Evolutionary conservation across 2,113 vertebrate species (phyloP), one percentile per base, ranked within the genome.

Genomic region (Ailuropoda melanoleuca): DNA sequence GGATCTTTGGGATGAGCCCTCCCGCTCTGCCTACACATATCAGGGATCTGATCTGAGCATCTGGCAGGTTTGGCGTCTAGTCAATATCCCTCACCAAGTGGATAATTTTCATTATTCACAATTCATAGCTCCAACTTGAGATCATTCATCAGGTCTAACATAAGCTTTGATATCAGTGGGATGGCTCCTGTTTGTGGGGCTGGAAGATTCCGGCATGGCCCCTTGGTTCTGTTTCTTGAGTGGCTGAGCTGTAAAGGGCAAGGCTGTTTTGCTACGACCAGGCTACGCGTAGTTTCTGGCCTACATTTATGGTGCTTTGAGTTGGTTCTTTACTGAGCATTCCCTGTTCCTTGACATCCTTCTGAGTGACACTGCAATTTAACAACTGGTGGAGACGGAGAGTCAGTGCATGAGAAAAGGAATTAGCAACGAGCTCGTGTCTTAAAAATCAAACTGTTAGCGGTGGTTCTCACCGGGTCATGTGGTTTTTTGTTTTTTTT

Each of bases 91-190:
- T 60, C 88, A 46, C 46, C 18, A 10, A 95, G 62, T 0, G 1
- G 83, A 1, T 0, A 4, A 87, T 96, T 97, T 95, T 84, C 43
- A 62, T 77, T 77, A 21, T 4, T 23, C 26, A 68, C 4, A 19
- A 93, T 48, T 58, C 34, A 90, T 5, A 0, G 75, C 86, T 46
- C 0, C 4, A 46, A 21, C 70, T 92, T 62, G 62, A 96, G 90
- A 78, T 10, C 43, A 97, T 84, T 96, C 89, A 39, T 97, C 95
- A 92, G 34, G 43, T 78, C 18, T 93, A 77, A 87, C 9, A 1
- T 29, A 91, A 95, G 91, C 70, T 23, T 68, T 53, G 88, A 80
- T 66, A 72, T 92, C 81, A 48, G 31, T 43, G 53, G 92, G 70
- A 53, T 0, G 0, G 46, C 43, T 88, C 37, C 19, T 18, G 1